A percentile compares a stretch with the other conserved stretches of the same genome.
phyloP scores from a whole-genome alignment of 2,888 invertebrate genomes.

The Drosophila hamatofila region DNA sequence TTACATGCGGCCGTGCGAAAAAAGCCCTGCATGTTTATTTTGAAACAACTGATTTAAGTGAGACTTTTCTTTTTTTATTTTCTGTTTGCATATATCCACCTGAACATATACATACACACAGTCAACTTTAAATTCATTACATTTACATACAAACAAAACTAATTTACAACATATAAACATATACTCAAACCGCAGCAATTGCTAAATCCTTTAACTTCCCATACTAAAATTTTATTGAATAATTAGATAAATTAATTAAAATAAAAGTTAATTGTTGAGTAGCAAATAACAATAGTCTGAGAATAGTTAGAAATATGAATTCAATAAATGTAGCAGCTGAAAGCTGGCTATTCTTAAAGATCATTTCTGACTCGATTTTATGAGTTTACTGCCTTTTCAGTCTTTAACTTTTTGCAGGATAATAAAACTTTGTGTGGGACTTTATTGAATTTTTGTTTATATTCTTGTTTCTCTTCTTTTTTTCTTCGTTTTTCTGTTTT shows the following conservation, averaged over 20 bases:
- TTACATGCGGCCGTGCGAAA: conserved; percentile 30
- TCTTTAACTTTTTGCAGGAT: not conserved
- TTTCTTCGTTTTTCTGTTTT: not conserved
- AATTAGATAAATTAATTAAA: not conserved
- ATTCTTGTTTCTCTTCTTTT: conserved; percentile 21
- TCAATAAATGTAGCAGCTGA: not conserved
- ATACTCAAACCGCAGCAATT: too few relatives aligned
- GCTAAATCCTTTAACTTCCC: not conserved
- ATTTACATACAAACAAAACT: not conserved
- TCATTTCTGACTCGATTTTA: not conserved
- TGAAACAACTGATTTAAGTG: conserved; percentile 1
- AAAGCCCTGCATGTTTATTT: conserved; percentile 1
- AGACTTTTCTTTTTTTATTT: not conserved
- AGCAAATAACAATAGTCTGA: not conserved
- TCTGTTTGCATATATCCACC: not conserved
- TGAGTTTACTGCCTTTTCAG: not conserved
- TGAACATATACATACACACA: not conserved
- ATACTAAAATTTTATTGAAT: not conserved
- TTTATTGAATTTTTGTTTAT: conserved; percentile 67
- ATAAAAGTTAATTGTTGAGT: not conserved
- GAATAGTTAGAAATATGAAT: not conserved
- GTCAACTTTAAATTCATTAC: not conserved
- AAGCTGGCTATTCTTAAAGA: too few relatives aligned
- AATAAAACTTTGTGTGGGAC: not conserved
- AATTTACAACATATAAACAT: not conserved